These are phyloP conservation scores for Tachuris rubrigastra DNA, from an alignment of 2,113 vertebrate genomes.

Conservation along the genomic window DNA sequence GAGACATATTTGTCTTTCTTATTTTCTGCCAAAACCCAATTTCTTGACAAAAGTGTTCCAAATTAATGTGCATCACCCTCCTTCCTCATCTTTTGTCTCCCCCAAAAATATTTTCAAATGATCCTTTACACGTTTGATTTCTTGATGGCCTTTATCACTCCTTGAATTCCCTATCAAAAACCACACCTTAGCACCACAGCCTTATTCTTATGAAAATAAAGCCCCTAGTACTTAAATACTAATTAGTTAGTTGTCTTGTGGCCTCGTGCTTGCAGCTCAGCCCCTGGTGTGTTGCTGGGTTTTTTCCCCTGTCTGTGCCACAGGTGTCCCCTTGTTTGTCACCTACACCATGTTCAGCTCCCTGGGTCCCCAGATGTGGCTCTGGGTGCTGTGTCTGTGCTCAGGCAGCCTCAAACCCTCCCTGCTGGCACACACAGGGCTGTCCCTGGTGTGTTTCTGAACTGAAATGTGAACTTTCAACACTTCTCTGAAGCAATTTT, in stretches of 20 bases:
- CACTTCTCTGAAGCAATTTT: not conserved
- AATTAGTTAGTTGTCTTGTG: not conserved
- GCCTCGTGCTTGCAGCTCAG: not conserved
- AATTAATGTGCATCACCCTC: not conserved
- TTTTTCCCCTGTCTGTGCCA: not conserved
- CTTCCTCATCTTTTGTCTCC: not conserved
- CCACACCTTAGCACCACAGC: too few species aligned
- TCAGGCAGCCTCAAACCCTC: rapidly evolving
- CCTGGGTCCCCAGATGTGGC: rapidly evolving
- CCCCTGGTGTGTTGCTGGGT: not conserved
- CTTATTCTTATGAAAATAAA: not conserved
- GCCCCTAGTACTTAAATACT: not conserved
- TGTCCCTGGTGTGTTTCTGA: not conserved
- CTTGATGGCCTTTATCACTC: not conserved
- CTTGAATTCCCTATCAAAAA: not conserved
- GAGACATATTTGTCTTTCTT: not conserved
- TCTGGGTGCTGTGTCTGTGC: rapidly evolving
- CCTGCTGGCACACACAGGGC: rapidly evolving
- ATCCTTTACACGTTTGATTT: not conserved
- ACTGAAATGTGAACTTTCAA: not conserved
- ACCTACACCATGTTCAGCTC: rapidly evolving
- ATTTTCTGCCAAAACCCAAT: not conserved
- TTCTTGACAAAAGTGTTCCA: not conserved
- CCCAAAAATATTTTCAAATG: not conserved
- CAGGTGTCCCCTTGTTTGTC: rapidly evolving